These are phyloP conservation scores for Eremophila alpestris DNA, from an alignment of 2,797 vertebrate species.

Conservation along the genomic window DNA sequence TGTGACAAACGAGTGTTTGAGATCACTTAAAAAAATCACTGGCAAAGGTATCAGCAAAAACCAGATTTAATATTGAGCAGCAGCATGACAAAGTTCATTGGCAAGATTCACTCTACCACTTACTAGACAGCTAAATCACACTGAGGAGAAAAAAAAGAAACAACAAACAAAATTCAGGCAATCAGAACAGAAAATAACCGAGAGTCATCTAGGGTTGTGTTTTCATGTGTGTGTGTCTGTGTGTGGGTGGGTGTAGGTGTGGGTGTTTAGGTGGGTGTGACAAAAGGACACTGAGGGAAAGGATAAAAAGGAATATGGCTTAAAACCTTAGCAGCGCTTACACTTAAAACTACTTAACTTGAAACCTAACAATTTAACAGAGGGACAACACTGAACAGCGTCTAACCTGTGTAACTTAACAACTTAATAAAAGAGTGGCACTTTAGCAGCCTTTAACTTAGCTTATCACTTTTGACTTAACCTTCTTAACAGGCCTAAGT, in stretches of 20 bases:
- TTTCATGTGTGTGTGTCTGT: neutral
- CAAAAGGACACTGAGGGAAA: neutral
- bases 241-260: too few species aligned
- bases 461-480: neutral
- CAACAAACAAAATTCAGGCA: neutral
- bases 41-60: neutral
- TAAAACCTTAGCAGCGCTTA: neutral
- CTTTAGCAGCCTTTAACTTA: neutral
- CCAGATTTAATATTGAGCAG: neutral
- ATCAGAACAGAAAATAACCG: fast-evolving
- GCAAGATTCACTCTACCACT: neutral
- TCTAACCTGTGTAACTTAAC: neutral
- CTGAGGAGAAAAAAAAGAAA: neutral
- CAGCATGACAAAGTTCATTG: fast-evolving
- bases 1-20: fast-evolving
- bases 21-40: neutral
- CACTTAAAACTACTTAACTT: neutral
- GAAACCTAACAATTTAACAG: neutral
- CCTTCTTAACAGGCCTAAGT: neutral
- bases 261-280: fast-evolving
- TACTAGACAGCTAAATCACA: neutral
- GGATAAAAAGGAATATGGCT: neutral
- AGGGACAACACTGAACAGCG: neutral
- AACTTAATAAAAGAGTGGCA: neutral
- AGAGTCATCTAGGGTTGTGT: neutral